These are phyloP conservation scores for Holacanthus passer DNA, from an alignment of 2,113 vertebrate genomes.

Conservation along the genomic window DNA sequence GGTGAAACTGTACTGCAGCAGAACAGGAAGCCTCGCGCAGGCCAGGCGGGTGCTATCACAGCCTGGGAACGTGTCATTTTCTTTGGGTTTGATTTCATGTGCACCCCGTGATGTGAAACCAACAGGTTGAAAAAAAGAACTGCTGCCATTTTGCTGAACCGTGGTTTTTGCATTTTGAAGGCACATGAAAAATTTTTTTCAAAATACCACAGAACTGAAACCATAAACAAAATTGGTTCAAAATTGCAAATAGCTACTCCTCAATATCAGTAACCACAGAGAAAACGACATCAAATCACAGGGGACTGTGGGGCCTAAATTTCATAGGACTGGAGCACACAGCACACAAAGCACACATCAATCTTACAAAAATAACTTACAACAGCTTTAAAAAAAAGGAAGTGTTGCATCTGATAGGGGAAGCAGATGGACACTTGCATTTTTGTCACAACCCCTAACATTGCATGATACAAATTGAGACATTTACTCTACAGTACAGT, in stretches of 20 bases:
- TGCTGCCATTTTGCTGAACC: too few relatives aligned
- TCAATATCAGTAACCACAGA: neutral
- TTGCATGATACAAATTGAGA: neutral
- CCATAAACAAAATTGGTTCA: neutral
- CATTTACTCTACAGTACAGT: neutral
- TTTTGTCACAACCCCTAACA: neutral
- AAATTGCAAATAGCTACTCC: neutral
- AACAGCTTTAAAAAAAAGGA: constrained; percentile 42
- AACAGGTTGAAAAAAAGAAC: neutral
- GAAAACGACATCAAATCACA: too few relatives aligned
- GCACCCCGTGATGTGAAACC: neutral
- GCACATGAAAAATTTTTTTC: neutral
- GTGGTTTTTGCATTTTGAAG: neutral
- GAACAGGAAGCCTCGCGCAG: neutral
- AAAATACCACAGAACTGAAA: neutral
- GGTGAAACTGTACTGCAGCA: neutral
- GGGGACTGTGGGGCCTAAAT: neutral
- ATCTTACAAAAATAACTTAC: neutral
- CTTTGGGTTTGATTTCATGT: neutral
- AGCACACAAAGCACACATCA: neutral
- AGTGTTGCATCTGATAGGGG: constrained; percentile 29
- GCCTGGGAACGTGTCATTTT: neutral
- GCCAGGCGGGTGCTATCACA: too few relatives aligned
- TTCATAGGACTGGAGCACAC: neutral
- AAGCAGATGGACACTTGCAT: constrained; percentile 20